A percentile compares a stretch with the other conserved stretches of the same genome.
phyloP scores from a whole-genome alignment of 2,113 vertebrate genomes.

The Hucho hucho region DNA sequence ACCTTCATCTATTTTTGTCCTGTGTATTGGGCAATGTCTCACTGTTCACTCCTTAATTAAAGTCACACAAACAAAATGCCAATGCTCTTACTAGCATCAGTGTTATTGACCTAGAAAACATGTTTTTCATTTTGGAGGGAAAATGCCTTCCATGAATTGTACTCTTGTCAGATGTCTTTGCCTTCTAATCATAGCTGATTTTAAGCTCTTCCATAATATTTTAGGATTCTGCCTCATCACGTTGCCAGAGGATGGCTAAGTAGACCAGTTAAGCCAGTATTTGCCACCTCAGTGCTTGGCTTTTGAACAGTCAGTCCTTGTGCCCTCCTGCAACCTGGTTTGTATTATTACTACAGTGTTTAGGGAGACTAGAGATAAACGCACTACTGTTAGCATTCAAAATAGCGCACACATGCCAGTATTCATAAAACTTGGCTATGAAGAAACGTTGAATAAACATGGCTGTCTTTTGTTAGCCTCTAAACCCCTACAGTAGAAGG shows the following conservation, averaged over 20 bases:
- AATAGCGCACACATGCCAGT: not conserved
- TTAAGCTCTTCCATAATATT: not conserved
- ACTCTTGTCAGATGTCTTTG: not conserved
- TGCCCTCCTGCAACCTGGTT: not conserved
- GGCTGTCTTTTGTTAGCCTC: conserved; percentile 8
- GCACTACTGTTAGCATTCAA: not conserved
- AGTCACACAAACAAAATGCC: not conserved
- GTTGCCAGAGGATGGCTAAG: not conserved
- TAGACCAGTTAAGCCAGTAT: not conserved
- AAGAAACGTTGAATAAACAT: not conserved
- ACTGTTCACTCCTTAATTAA: not conserved
- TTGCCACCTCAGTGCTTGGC: not conserved
- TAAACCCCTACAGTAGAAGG: not conserved
- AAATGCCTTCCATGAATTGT: not conserved
- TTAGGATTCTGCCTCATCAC: not conserved
- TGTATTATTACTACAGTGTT: too few species aligned
- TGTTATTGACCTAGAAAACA: not conserved
- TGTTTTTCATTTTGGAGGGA: conserved; percentile 5
- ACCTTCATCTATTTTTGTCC: not conserved
- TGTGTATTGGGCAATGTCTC: not conserved
- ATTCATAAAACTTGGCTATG: not conserved
- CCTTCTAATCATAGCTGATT: not conserved
- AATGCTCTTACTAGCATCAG: not conserved
- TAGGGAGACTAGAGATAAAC: not conserved
- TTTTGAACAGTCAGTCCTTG: not conserved